Percentiles rank a stretch among this genome's conserved stretches.
Conservation (phyloP, 2,797 vertebrate species). For the Yasuhikotakia modesta region DNA sequence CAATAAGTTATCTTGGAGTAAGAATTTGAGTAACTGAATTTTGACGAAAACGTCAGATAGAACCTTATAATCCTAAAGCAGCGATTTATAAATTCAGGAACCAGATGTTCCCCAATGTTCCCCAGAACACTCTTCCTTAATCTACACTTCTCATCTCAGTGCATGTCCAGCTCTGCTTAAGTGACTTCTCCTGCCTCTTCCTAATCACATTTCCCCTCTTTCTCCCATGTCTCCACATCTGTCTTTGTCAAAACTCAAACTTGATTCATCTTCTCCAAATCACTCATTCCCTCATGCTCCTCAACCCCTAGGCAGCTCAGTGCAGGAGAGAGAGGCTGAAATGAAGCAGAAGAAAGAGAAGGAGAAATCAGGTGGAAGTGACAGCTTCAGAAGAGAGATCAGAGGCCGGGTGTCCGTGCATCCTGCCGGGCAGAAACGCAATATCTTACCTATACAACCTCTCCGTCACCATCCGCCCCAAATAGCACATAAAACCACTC, state of each 20-base stretch:
- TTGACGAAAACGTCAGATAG: no score
- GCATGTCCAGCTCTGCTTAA: slow-evolving; percentile 22
- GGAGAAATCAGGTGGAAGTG: slow-evolving; percentile 30
- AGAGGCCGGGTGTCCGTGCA: slow-evolving; percentile 21
- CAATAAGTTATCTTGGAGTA: no score
- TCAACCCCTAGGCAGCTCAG: slow-evolving; percentile 25
- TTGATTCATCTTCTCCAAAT: slow-evolving; percentile 52
- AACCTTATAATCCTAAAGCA: no score
- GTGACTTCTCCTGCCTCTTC: slow-evolving; percentile 24
- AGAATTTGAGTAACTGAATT: no score
- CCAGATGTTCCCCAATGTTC: background rate
- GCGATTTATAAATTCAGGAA: background rate
- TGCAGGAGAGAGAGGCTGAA: slow-evolving; percentile 1
- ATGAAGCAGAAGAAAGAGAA: slow-evolving; percentile 3
- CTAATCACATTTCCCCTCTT: slow-evolving; percentile 23
- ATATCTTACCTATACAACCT: slow-evolving; percentile 45
- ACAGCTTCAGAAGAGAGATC: slow-evolving; percentile 42
- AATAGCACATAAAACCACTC: slow-evolving; percentile 70
- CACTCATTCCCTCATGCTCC: slow-evolving; percentile 11
- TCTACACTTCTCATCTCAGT: slow-evolving; percentile 15
- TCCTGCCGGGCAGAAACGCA: slow-evolving; percentile 14
- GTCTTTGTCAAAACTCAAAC: slow-evolving; percentile 57
- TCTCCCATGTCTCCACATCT: slow-evolving; percentile 46
- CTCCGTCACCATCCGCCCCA: slow-evolving; percentile 52
- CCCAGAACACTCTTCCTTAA: background rate